Evolutionary conservation across 64 coral and sea anemone genomes (phyloP).

Genomic region (Acropora tenuis): DNA sequence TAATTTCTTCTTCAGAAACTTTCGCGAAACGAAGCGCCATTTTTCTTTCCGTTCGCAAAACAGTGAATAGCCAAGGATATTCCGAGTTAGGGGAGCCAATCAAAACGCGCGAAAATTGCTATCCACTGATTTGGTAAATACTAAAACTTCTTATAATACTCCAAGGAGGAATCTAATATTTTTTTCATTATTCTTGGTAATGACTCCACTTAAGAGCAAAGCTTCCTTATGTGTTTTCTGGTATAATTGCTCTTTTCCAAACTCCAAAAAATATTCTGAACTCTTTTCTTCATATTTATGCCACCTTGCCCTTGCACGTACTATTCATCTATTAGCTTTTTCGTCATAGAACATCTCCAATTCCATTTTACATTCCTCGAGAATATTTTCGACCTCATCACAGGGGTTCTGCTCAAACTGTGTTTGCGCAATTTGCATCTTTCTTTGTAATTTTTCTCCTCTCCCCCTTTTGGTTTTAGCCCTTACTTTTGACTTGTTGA

Average conservation of each 20-base stretch:
- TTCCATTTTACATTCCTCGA: background rate
- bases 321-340: too few relatives aligned
- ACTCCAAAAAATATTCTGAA: background rate
- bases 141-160: too few relatives aligned
- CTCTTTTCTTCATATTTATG: background rate
- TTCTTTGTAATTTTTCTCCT: background rate
- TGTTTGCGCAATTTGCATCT: background rate
- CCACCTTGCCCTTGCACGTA: too few relatives aligned
- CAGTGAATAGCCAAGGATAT: too few relatives aligned
- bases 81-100: too few relatives aligned
- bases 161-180: background rate
- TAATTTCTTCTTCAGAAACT: too few relatives aligned
- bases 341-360: background rate
- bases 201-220: conserved; percentile 17
- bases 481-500: too few relatives aligned
- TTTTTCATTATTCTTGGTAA: background rate
- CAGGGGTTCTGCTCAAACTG: conserved; percentile 4
- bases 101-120: too few relatives aligned
- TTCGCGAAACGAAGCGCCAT: too few relatives aligned
- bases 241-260: conserved; percentile 9
- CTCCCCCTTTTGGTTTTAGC: background rate
- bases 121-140: too few relatives aligned
- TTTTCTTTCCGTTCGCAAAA: too few relatives aligned
- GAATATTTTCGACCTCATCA: conserved; percentile 18
- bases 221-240: conserved; percentile 6